Percentiles rank a stretch among this genome's conserved stretches.
Evolutionary conservation across 2,113 vertebrate genomes (phyloP).

Genomic region (Heterotilapia buettikoferi): DNA sequence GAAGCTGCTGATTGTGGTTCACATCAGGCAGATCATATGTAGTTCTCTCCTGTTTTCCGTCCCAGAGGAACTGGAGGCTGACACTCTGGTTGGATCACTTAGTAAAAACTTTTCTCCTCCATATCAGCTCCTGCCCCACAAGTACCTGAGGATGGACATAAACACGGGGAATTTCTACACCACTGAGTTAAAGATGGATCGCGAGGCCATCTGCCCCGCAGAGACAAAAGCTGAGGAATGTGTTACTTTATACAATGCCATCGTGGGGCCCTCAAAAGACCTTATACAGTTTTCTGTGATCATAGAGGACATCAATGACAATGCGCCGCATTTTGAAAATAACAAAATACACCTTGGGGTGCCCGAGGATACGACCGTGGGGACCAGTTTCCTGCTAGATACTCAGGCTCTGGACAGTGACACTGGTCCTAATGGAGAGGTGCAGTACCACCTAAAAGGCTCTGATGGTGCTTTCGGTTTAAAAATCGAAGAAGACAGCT

Average conservation of each 20-base stretch:
- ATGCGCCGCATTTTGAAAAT: conserved; percentile 65
- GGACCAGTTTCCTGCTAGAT: conserved; percentile 61
- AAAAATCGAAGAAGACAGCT: conserved; percentile 13
- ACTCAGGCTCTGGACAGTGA: conserved; percentile 65
- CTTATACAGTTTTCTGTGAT: conserved; percentile 61
- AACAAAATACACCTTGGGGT: conserved; percentile 57
- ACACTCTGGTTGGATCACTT: conserved; percentile 60
- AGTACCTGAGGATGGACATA: conserved; percentile 60
- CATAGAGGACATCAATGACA: conserved; percentile 75
- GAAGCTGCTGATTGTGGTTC: conserved; percentile 59
- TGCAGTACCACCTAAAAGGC: conserved; percentile 61
- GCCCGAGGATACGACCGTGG: conserved; percentile 58
- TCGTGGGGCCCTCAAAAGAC: conserved; percentile 55
- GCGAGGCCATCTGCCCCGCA: conserved; percentile 63
- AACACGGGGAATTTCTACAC: conserved; percentile 70
- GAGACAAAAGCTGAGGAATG: conserved; percentile 51
- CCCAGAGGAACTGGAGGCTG: conserved; percentile 64
- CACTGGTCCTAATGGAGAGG: conserved; percentile 52
- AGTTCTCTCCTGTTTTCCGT: conserved; percentile 37
- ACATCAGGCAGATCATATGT: conserved; percentile 46
- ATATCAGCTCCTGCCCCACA: conserved; percentile 59
- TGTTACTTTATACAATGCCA: conserved; percentile 45
- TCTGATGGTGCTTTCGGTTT: conserved; percentile 57
- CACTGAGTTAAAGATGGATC: conserved; percentile 59
- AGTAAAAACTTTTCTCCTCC: conserved; percentile 45